Percentiles rank a stretch among this genome's conserved stretches.
phyloP scores from a whole-genome alignment of 2,888 invertebrate species.

The Myathropa florea region DNA sequence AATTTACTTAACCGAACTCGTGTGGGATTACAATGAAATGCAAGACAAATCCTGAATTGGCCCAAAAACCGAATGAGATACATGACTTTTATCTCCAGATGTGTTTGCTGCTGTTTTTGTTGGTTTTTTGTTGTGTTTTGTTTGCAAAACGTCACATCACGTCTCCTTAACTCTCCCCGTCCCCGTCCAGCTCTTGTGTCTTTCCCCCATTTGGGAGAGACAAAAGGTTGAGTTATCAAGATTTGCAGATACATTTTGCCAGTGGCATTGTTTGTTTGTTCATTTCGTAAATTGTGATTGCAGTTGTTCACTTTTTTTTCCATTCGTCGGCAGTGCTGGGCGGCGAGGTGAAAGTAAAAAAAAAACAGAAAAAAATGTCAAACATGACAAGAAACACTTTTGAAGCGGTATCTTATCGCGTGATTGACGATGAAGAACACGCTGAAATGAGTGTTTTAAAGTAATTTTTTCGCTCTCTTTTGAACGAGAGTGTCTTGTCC shows the following conservation, averaged over 20 bases:
- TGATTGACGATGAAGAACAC: not conserved
- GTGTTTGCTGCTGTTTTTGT: not conserved
- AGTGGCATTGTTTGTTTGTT: conserved; percentile 15
- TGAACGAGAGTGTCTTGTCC: not conserved
- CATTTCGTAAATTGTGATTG: conserved; percentile 21
- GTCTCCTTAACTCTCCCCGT: not conserved
- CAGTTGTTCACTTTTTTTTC: conserved; percentile 2
- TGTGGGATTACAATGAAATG: conserved; percentile 10
- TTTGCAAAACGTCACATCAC: not conserved
- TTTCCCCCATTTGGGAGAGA: not conserved
- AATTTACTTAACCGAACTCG: not conserved
- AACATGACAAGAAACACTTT: conserved; percentile 10
- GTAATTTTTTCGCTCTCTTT: not conserved
- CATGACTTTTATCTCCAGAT: not conserved
- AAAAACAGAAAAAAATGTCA: not conserved
- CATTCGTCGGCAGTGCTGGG: not conserved
- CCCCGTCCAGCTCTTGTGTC: not conserved
- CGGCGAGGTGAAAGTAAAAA: conserved; percentile 10
- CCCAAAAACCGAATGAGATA: conserved; percentile 37
- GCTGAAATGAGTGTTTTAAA: not conserved
- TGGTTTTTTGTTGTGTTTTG: not conserved
- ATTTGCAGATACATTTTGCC: conserved; percentile 20
- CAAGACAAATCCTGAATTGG: conserved; percentile 1
- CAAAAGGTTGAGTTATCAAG: conserved; percentile 29
- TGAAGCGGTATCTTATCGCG: conserved; percentile 13